Evolutionary conservation across 2,113 vertebrate species (phyloP).

Genomic region (Tretioscincus oriximinensis): DNA sequence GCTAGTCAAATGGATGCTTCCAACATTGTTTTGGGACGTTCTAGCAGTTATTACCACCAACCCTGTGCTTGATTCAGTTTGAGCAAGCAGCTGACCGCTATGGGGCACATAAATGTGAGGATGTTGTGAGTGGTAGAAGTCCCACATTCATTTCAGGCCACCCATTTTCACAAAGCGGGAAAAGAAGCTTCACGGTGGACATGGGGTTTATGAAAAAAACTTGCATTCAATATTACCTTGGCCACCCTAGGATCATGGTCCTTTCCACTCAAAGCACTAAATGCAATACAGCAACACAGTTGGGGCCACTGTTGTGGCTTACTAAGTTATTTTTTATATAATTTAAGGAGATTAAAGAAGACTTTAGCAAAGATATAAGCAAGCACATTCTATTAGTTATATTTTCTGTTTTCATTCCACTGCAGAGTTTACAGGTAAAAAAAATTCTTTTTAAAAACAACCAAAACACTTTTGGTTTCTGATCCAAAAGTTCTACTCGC

Average conservation of each 20-base stretch:
- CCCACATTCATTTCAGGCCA: too few relatives aligned
- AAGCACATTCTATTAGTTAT: slow-evolving; percentile 47
- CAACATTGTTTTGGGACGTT: too few relatives aligned
- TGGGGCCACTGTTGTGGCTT: slow-evolving; percentile 2
- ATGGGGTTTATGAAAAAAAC: too few relatives aligned
- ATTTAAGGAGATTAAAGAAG: slow-evolving; percentile 52
- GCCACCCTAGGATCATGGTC: slow-evolving; percentile 1
- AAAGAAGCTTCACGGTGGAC: too few relatives aligned
- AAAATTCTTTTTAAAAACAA: slow-evolving; percentile 46
- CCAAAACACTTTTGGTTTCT: slow-evolving; percentile 58
- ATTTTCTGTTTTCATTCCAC: slow-evolving; percentile 52
- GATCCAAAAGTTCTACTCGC: slow-evolving; percentile 56
- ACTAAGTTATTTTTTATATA: background rate
- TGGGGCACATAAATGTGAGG: too few relatives aligned
- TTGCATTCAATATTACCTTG: background rate
- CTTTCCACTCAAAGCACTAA: background rate
- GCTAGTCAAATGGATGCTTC: too few relatives aligned
- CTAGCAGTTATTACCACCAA: too few relatives aligned
- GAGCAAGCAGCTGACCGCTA: too few relatives aligned
- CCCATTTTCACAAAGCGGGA: too few relatives aligned
- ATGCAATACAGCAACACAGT: slow-evolving; percentile 1
- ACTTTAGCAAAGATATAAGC: slow-evolving; percentile 48
- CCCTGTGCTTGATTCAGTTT: too few relatives aligned
- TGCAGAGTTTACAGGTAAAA: slow-evolving; percentile 64
- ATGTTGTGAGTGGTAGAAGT: too few relatives aligned